Conservation (phyloP, 30 jellyfish, hydroid and myxozoan species). For the Pseudorhiza aurosa region DNA sequence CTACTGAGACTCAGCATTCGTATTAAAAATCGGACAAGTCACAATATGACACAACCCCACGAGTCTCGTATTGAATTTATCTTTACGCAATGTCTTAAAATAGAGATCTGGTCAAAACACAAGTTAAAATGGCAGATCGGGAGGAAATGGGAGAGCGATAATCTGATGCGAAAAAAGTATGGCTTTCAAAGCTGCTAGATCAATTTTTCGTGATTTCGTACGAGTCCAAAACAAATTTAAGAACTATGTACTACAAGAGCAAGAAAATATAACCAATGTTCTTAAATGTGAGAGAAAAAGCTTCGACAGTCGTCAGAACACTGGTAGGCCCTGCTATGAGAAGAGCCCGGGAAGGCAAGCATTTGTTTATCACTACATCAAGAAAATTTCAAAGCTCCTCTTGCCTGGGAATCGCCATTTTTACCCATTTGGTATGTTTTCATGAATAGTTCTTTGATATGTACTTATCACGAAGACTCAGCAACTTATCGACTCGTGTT, state of each 20-base stretch:
- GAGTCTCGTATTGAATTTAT: too few species aligned
- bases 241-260: constrained; percentile 5
- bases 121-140: background rate
- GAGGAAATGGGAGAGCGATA: background rate
- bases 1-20: too few species aligned
- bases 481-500: too few species aligned
- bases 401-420: background rate
- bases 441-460: background rate
- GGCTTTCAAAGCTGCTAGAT: constrained; percentile 58
- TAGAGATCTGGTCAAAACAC: background rate
- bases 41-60: too few species aligned
- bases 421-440: background rate
- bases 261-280: constrained; percentile 1
- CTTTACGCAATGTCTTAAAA: background rate
- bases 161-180: background rate
- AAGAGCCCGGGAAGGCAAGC: too few species aligned
- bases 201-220: constrained; percentile 36
- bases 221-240: constrained; percentile 16
- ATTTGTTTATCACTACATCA: background rate
- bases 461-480: background rate
- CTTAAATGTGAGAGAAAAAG: background rate
- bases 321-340: too few species aligned
- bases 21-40: too few species aligned
- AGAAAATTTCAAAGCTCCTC: constrained; percentile 1
- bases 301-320: too few species aligned